A percentile compares a stretch with the other conserved stretches of the same genome.
Evolutionary conservation across 1,140 invertebrate species (phyloP).

Genomic region (Drosophila pectinifera): DNA sequence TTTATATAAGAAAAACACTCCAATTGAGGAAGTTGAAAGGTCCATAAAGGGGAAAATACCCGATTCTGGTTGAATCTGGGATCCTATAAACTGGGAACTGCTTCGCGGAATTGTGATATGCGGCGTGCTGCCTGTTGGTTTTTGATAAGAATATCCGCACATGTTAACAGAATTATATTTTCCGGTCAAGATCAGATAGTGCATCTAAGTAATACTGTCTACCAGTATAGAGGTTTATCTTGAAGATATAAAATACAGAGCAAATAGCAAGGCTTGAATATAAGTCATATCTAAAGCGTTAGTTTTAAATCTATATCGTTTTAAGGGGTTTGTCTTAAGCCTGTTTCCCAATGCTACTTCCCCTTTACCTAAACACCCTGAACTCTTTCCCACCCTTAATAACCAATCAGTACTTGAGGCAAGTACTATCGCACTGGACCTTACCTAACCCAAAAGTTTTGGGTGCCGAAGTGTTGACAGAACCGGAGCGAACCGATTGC

Average conservation of each 20-base stretch:
- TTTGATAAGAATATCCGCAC: slow-evolving; percentile 15
- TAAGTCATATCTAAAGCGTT: too few relatives aligned
- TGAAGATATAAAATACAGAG: not conserved
- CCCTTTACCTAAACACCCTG: too few relatives aligned
- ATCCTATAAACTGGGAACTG: slow-evolving; percentile 17
- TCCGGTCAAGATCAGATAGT: not conserved
- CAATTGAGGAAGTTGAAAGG: slow-evolving; percentile 9
- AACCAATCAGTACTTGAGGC: slow-evolving; percentile 23
- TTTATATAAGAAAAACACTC: slow-evolving; percentile 6
- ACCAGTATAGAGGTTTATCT: not conserved
- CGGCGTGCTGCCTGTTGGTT: not conserved
- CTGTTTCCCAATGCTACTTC: not conserved
- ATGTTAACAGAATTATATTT: not conserved
- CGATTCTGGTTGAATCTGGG: slow-evolving; percentile 1
- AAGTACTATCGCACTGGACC: slow-evolving; percentile 38
- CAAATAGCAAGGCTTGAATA: not conserved
- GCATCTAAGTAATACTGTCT: not conserved
- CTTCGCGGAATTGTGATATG: slow-evolving; percentile 21
- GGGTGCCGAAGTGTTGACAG: not conserved
- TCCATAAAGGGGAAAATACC: slow-evolving; percentile 27
- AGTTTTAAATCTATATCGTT: not conserved
- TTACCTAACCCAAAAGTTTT: slow-evolving; percentile 42
- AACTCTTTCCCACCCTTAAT: slow-evolving; percentile 15
- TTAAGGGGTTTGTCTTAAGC: too few relatives aligned
- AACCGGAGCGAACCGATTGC: slow-evolving; percentile 20